Evolutionary conservation across 2,888 invertebrate species (phyloP).

Genomic region (Chloroclystis v-ata): DNA sequence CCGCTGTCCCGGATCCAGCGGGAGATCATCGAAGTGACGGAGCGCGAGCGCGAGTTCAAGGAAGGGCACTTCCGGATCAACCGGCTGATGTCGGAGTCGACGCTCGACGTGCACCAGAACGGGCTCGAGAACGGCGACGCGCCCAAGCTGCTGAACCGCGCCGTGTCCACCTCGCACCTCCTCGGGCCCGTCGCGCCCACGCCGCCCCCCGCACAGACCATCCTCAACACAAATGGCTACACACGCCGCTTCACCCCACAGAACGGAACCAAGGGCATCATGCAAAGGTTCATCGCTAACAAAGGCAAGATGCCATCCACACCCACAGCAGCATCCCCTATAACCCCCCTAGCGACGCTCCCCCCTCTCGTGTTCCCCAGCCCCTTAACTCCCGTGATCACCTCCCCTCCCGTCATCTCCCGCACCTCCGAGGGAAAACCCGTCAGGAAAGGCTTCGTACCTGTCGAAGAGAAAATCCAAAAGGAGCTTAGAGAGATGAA

Average conservation of each 20-base stretch:
- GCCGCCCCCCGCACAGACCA: conserved; percentile 52
- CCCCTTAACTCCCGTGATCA: conserved; percentile 44
- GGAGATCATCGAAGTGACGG: conserved; percentile 91
- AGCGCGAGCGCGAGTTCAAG: conserved; percentile 88
- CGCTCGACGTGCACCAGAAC: conserved; percentile 68
- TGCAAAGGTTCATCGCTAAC: conserved; percentile 90
- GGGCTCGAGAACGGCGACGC: conserved; percentile 62
- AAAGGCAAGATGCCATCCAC: conserved; percentile 81
- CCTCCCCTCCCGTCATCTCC: conserved; percentile 53
- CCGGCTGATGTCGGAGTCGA: conserved; percentile 68
- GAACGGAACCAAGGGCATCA: conserved; percentile 85
- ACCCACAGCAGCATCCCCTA: conserved; percentile 45
- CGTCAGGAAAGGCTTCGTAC: conserved; percentile 86
- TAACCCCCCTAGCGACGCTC: conserved; percentile 30
- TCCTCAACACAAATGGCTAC: conserved; percentile 70
- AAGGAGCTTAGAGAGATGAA: conserved; percentile 91
- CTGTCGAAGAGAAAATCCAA: conserved; percentile 93
- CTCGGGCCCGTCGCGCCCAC: conserved; percentile 60
- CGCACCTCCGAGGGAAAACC: conserved; percentile 80
- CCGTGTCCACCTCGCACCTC: conserved; percentile 69
- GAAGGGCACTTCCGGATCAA: conserved; percentile 76
- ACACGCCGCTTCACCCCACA: conserved; percentile 81
- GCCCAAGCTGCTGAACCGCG: conserved; percentile 55
- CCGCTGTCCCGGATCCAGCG: conserved; percentile 90
- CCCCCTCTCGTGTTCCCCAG: conserved; percentile 55